Percentiles rank a stretch among this genome's conserved stretches.
Conservation (phyloP, 2,797 vertebrate genomes). For the Spinus olivaceus region DNA sequence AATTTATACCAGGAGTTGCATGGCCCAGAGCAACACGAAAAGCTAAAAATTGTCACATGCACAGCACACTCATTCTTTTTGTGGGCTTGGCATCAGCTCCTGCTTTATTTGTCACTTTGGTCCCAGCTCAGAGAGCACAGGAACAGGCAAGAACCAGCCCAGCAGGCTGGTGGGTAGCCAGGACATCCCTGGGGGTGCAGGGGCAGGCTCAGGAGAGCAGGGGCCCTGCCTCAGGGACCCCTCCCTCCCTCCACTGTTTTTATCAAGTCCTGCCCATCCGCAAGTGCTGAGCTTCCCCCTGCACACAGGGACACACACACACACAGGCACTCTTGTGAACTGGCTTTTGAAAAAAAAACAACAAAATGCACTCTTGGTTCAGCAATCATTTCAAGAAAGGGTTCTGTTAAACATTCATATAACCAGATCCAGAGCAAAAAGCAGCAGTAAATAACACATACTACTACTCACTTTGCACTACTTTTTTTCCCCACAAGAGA, state of each 20-base stretch:
- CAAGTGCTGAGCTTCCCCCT: neutral
- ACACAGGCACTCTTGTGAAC: neutral
- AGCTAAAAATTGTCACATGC: neutral
- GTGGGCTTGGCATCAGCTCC: neutral
- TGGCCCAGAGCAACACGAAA: neutral
- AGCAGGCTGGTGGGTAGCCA: neutral
- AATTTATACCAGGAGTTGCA: neutral
- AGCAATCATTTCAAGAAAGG: neutral
- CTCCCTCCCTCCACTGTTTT: neutral
- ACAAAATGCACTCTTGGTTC: neutral
- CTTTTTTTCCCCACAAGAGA: rapidly evolving
- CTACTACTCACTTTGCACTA: neutral
- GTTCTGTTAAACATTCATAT: neutral
- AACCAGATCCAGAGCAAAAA: neutral
- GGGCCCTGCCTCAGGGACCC: neutral
- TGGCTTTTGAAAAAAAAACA: neutral
- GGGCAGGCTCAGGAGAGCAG: neutral
- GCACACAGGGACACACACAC: neutral
- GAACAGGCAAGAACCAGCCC: neutral
- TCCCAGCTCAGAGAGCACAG: neutral
- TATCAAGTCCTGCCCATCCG: neutral
- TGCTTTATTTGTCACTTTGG: neutral
- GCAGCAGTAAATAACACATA: neutral
- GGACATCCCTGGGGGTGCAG: neutral
- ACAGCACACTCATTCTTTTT: neutral